Base-by-base conservation (phyloP, 92 coral and sea anemone species). In the Desmophyllum pertusum region DNA sequence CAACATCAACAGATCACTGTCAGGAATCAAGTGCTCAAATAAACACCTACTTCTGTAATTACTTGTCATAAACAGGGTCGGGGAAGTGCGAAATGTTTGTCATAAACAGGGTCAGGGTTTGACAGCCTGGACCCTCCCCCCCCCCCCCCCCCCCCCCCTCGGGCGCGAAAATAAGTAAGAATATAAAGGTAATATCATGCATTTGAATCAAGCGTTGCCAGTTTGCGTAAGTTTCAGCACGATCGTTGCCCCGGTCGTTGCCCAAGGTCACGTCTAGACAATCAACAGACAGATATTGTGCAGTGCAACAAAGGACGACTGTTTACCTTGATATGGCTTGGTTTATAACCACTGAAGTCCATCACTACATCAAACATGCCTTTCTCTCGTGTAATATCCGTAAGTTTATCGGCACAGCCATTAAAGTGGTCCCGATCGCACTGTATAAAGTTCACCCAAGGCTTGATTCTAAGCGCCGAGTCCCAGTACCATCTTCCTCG, bases 401-500 rank as follows among this genome's bases (percentile, higher is more conserved):
- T 81, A 50, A 94, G 86, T 65, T 51, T 46, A 37, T 78, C 89
- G 8, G 85, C 78, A 40, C 98, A 94, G 10, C 45, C 68, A 19
- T 92, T 77, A 43, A 94, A 79, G 0, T 61, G 21, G 3, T 51
- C 74, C 53, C 98, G 80, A 80, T 94, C 95, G 69, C 98, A 94
- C 66, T 77, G 67, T 21, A 94, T 68, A 41, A 81, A 90, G 66
- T 64, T 71, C 31, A 94, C 98, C 81, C 71, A 83, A 13, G 98
- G 95, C 46, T 94, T 91, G 64, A 94, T 87, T 52, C 98, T 93
- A 62, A 59, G 46, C 31, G 75, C 67, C 4, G 92, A 88, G 78
- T 94, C 98, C 92, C 94, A 94, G 62, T 94, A 92, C 93, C 93
- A 89, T 4, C 78, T 88, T 13, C 98, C 98, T 29, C 98, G 95